These are phyloP conservation scores for Euphydryas editha DNA, from an alignment of 2,888 invertebrate genomes.

Conservation along the genomic window DNA sequence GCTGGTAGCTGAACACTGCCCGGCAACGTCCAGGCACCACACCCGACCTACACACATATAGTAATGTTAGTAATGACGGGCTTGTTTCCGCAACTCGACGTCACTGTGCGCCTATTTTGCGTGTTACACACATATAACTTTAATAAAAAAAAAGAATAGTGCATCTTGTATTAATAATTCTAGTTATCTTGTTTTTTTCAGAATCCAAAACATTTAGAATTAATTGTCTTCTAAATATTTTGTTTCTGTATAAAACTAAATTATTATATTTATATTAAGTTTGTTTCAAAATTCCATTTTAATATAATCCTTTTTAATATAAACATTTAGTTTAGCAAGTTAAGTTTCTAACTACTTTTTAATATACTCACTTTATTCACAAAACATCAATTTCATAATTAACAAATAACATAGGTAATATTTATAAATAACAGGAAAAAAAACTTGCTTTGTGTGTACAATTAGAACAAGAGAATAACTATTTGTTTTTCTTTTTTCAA, in stretches of 20 bases:
- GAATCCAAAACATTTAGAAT: no score
- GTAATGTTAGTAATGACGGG: no score
- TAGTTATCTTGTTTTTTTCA: no score
- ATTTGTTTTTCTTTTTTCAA: background rate
- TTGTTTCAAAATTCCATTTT: no score
- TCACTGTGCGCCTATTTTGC: no score
- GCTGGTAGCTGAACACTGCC: constrained; percentile 95
- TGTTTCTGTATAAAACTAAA: no score
- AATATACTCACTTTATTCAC: background rate
- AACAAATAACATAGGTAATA: background rate
- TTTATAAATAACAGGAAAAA: background rate
- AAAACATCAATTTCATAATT: background rate
- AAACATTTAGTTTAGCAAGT: background rate
- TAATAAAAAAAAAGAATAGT: no score
- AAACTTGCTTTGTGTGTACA: background rate
- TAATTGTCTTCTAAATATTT: no score
- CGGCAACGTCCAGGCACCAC: constrained; percentile 87
- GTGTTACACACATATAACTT: background rate
- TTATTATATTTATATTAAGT: no score
- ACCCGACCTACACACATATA: constrained; percentile 51
- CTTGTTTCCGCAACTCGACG: no score
- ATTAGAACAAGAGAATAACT: background rate
- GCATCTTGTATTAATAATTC: no score
- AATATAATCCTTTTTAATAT: background rate
- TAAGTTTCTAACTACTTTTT: background rate